Percentiles rank a stretch among this genome's conserved stretches.
phyloP scores from a whole-genome alignment of 2,888 invertebrate species.

The Imbricaverruca yamaguchii region DNA sequence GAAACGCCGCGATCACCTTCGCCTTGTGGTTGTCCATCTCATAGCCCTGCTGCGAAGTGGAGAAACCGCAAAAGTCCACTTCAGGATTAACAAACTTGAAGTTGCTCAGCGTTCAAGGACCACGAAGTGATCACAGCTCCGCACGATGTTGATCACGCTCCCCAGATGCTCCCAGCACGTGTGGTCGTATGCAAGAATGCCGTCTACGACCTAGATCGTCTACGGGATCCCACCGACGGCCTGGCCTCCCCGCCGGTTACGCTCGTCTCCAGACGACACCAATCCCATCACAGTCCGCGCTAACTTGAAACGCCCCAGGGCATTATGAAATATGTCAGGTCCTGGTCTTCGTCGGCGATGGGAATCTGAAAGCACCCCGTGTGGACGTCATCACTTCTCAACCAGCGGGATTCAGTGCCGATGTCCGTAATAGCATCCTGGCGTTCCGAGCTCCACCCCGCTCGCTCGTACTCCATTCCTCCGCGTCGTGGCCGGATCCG shows the following conservation, averaged over 20 bases:
- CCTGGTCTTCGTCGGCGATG: slow-evolving; percentile 7
- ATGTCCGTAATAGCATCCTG: not conserved
- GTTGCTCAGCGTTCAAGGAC: slow-evolving; percentile 6
- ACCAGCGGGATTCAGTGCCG: not conserved
- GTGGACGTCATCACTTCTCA: not conserved
- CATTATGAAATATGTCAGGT: not conserved
- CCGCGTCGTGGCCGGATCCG: too few relatives aligned
- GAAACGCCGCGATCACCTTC: not conserved
- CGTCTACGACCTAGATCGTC: not conserved
- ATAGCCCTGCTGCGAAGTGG: not conserved
- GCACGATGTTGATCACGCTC: not conserved
- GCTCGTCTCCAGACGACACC: not conserved
- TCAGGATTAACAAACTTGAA: slow-evolving; percentile 15
- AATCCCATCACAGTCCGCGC: not conserved
- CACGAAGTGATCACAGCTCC: not conserved
- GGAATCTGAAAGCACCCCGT: slow-evolving; percentile 16
- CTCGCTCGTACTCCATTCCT: too few relatives aligned
- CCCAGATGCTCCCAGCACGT: not conserved
- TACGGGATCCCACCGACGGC: not conserved
- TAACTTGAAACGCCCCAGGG: not conserved
- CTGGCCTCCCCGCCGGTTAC: not conserved
- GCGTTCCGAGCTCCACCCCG: not conserved
- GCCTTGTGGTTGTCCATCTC: not conserved
- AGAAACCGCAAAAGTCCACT: slow-evolving; percentile 12
- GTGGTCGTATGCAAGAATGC: not conserved